Evolutionary conservation across 2,888 invertebrate species (phyloP).

Genomic region (Hermaeophaga mercurialis): DNA sequence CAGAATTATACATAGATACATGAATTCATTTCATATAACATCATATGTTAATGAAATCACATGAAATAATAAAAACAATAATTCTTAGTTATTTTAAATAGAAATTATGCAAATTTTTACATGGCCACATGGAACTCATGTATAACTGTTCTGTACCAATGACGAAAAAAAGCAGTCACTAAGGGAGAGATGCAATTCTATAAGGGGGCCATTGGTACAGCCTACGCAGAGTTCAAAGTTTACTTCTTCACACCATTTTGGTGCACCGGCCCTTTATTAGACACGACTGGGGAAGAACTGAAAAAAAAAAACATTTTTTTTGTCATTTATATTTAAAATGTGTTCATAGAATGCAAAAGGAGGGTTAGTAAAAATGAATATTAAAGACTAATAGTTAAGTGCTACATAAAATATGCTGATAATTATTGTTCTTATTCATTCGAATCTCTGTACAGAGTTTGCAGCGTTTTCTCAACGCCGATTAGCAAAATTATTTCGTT

Average conservation of each 20-base stretch:
- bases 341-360: too few relatives aligned
- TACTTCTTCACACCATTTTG: constrained; percentile 54
- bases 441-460: too few relatives aligned
- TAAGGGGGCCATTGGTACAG: constrained; percentile 48
- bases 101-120: constrained; percentile 44
- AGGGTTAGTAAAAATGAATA: too few relatives aligned
- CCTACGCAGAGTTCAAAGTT: constrained; percentile 46
- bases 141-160: constrained; percentile 48
- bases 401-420: too few relatives aligned
- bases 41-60: constrained; percentile 54
- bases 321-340: too few relatives aligned
- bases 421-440: too few relatives aligned
- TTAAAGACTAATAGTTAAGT: too few relatives aligned
- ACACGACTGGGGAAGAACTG: constrained; percentile 38
- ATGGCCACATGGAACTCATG: constrained; percentile 57
- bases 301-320: constrained; percentile 24
- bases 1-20: constrained; percentile 54
- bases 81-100: constrained; percentile 51
- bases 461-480: too few relatives aligned
- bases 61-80: constrained; percentile 51
- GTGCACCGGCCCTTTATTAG: constrained; percentile 47
- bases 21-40: constrained; percentile 56
- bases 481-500: too few relatives aligned
- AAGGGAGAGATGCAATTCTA: constrained; percentile 24
- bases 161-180: constrained; percentile 37